Conservation (phyloP, 2,888 invertebrate species). For the Odontocolon sp. region DNA sequence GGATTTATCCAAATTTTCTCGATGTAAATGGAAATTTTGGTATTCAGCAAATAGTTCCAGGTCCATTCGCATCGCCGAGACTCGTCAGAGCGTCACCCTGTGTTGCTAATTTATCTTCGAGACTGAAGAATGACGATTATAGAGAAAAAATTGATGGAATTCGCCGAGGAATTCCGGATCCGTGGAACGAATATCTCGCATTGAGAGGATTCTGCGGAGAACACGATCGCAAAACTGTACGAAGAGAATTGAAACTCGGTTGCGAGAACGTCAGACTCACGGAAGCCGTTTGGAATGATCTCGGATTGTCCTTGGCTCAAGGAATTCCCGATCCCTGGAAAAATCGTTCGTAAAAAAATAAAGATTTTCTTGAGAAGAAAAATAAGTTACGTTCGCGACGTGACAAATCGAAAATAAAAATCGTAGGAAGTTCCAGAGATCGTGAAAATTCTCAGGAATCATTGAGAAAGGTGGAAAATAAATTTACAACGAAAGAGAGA, state of each 20-base stretch:
- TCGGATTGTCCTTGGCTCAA: conserved; percentile 63
- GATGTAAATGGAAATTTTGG: conserved; percentile 41
- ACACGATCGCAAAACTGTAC: conserved; percentile 8
- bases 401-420: conserved; percentile 22
- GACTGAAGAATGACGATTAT: not conserved
- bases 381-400: not conserved
- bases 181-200: conserved; percentile 65
- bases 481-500: not conserved
- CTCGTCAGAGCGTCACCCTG: conserved; percentile 62
- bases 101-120: conserved; percentile 3
- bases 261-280: conserved; percentile 58
- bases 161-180: conserved; percentile 67
- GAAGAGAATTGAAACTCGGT: conserved; percentile 44
- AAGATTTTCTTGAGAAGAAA: not conserved
- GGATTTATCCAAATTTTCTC: conserved; percentile 52
- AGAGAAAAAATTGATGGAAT: not conserved
- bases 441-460: not conserved
- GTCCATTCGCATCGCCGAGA: conserved; percentile 63
- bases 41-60: conserved; percentile 60
- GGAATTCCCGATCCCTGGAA: conserved; percentile 72
- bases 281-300: conserved; percentile 60
- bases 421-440: conserved; percentile 18
- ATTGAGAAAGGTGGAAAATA: not conserved
- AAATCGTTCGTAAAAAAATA: not conserved
- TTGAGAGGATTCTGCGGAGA: conserved; percentile 44